A percentile compares a stretch with the other conserved stretches of the same genome.
Conservation (phyloP, 2,797 vertebrate species). For the Gymnoscopelus braueri region DNA sequence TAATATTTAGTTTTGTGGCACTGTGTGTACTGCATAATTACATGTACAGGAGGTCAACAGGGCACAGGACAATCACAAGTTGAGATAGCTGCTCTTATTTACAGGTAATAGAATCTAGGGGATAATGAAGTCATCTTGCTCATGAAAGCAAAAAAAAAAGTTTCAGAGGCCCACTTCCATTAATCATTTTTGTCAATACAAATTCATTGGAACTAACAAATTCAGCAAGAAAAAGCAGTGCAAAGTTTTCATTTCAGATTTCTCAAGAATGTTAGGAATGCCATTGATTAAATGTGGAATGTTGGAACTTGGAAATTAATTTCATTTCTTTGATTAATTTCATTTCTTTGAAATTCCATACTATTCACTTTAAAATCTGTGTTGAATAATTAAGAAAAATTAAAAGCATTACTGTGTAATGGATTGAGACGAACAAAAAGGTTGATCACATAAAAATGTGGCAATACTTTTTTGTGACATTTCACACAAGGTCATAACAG, state of each 20-base stretch:
- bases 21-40: conserved; percentile 45
- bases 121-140: conserved; percentile 50
- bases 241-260: conserved; percentile 57
- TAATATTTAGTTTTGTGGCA: conserved; percentile 43
- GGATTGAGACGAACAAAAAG: conserved; percentile 36
- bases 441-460: conserved; percentile 31
- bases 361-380: conserved; percentile 30
- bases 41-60: conserved; percentile 52
- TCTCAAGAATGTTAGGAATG: conserved; percentile 62
- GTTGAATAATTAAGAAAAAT: conserved; percentile 55
- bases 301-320: conserved; percentile 53
- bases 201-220: conserved; percentile 34
- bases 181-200: conserved; percentile 42
- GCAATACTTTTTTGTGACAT: conserved; percentile 29
- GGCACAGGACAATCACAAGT: conserved; percentile 42
- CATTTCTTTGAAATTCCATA: conserved; percentile 31
- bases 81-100: conserved; percentile 68
- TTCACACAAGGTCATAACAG: conserved; percentile 54
- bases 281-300: conserved; percentile 68
- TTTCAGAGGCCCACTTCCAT: conserved; percentile 49
- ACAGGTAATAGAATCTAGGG: conserved; percentile 49
- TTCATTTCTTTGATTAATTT: conserved; percentile 25
- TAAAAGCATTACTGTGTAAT: conserved; percentile 41
- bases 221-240: conserved; percentile 63
- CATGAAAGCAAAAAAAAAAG: conserved; percentile 20